phyloP scores from a whole-genome alignment of 2,888 invertebrate genomes.

The Nowickia ferox region DNA sequence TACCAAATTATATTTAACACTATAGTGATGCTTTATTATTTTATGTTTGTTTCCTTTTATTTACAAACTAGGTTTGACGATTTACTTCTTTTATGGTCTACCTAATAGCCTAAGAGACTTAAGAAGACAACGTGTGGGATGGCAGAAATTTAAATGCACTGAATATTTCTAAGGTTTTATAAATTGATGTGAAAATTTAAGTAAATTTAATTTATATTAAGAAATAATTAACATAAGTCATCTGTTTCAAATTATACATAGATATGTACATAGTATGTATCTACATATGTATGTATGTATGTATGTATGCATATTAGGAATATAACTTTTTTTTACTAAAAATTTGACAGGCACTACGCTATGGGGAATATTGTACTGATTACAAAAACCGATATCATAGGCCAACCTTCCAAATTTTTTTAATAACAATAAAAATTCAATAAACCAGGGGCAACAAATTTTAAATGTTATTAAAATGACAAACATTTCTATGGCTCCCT shows the following conservation, averaged over 20 bases:
- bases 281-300: not conserved
- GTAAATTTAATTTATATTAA: slow-evolving; percentile 10
- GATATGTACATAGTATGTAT: too few species aligned
- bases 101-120: slow-evolving; percentile 82
- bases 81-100: slow-evolving; percentile 90
- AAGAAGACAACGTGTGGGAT: slow-evolving; percentile 78
- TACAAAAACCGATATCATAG: too few species aligned
- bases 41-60: slow-evolving; percentile 43
- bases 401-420: too few species aligned
- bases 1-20: slow-evolving; percentile 12
- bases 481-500: too few species aligned
- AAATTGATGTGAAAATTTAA: slow-evolving; percentile 5
- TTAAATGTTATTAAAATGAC: too few species aligned
- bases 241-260: too few species aligned
- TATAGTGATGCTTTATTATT: not conserved
- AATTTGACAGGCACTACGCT: too few species aligned
- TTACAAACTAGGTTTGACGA: slow-evolving; percentile 85
- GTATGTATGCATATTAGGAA: not conserved
- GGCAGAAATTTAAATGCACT: slow-evolving; percentile 81
- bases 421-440: too few species aligned
- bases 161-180: slow-evolving; percentile 71
- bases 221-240: not conserved
- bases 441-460: too few species aligned
- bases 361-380: too few species aligned
- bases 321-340: too few species aligned